Evolutionary conservation across 2,797 vertebrate species (phyloP).

Genomic region (Oreochromis mossambicus): DNA sequence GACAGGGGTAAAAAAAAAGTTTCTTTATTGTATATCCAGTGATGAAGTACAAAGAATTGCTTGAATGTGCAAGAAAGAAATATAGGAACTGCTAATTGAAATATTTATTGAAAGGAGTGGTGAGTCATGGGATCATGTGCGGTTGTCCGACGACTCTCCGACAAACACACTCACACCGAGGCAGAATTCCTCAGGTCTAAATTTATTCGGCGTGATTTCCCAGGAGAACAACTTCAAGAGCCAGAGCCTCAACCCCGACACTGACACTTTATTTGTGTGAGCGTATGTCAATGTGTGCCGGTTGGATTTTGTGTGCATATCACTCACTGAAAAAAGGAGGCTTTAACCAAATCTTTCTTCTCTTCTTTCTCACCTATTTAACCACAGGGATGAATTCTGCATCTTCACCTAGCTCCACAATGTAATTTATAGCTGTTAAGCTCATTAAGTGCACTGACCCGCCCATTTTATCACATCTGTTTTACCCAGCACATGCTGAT

Average conservation of each 20-base stretch:
- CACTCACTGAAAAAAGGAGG: neutral
- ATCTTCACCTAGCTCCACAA: slow-evolving; percentile 5
- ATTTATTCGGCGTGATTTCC: slow-evolving; percentile 68
- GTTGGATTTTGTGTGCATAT: neutral
- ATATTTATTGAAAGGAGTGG: neutral
- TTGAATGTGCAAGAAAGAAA: neutral
- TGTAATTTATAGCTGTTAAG: slow-evolving; percentile 34
- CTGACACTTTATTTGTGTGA: slow-evolving; percentile 33
- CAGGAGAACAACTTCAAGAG: slow-evolving; percentile 46
- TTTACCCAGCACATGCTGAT: slow-evolving; percentile 29
- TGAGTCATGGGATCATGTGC: neutral
- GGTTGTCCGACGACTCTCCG: neutral
- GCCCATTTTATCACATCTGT: slow-evolving; percentile 35
- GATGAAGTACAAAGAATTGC: neutral
- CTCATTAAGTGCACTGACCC: slow-evolving; percentile 42
- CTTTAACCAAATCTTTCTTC: neutral
- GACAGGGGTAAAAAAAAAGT: neutral
- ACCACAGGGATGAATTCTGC: neutral
- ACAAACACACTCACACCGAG: neutral
- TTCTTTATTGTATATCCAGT: neutral
- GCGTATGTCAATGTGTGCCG: neutral
- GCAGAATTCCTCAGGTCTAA: slow-evolving; percentile 51
- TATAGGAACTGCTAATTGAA: neutral
- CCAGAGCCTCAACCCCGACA: slow-evolving; percentile 40
- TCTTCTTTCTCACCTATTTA: neutral